Evolutionary conservation across 2,797 vertebrate genomes (phyloP), one percentile per base, ranked within the genome.

Genomic region (Hypotaenidia okinawae): DNA sequence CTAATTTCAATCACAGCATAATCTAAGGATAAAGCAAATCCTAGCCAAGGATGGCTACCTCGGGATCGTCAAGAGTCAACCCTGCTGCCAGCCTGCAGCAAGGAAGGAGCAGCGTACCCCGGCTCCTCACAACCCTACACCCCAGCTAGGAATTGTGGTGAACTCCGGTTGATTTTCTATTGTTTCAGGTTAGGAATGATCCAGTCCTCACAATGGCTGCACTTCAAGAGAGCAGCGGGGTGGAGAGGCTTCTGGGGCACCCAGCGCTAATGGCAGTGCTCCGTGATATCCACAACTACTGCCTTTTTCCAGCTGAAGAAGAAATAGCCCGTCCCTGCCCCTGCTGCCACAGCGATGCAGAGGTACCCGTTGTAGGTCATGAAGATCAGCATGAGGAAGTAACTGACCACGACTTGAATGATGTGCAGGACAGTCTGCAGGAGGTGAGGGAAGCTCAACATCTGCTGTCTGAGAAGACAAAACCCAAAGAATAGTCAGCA

Each of bases 241-340:
- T 59, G 54, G 66, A 78, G 77, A 85, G 75, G 58, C 59, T 74
- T 28, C 70, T 32, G 51, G 68, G 68, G 84, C 83, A 37, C 11
- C 69, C 43, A 7, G 55, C 0, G 32, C 96, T 97, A 99, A 93
- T 99, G 99, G 96, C 99, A 99, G 94, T 99, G 99, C 96, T 99
- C 99, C 0, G 99, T 99, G 96, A 99, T 99, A 96, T 99, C 99
- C 59, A 99, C 99, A 8, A 99, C 99, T 41, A 99, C 99, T 0
- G 99, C 99, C 94, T 99, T 99, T 81, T 98, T 98, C 99, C 99
- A 99, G 98, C 99, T 99, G 98, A 99, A 99, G 96, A 99, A 97
- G 97, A 99, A 99, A 97, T 99, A 99, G 24, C 99, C 99, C 1
- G 97, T 98, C 30, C 99, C 99, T 0, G 99, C 99, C 1, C 99